These are phyloP conservation scores for Colletes collaris DNA, from an alignment of 2,888 invertebrate genomes.

Conservation along the genomic window DNA sequence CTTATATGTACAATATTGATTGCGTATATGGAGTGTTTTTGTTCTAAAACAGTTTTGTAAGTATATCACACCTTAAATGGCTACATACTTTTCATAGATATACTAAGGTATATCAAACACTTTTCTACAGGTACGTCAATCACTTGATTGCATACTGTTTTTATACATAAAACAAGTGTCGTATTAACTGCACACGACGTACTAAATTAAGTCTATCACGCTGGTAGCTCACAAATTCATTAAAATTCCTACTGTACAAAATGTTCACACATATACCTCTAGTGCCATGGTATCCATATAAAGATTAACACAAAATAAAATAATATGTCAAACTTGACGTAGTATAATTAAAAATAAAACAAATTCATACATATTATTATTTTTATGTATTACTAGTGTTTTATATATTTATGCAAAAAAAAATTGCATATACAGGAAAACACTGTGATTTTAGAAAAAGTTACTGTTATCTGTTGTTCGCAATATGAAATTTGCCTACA, in stretches of 20 bases:
- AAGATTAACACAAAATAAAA: constrained; percentile 28
- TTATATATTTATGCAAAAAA: constrained; percentile 24
- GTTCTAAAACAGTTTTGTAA: constrained; percentile 43
- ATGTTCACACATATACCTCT: constrained; percentile 41
- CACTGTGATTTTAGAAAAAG: constrained; percentile 31
- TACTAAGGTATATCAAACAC: constrained; percentile 34
- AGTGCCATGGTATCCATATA: constrained; percentile 47
- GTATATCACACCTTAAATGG: constrained; percentile 45
- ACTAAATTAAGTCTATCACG: constrained; percentile 37
- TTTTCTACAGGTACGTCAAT: constrained; percentile 50
- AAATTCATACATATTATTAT: constrained; percentile 22
- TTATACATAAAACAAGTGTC: constrained; percentile 46
- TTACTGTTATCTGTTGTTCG: constrained; percentile 3
- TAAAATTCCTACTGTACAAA: constrained; percentile 62
- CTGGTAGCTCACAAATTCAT: constrained; percentile 39
- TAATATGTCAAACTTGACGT: constrained; percentile 23
- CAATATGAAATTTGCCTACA: constrained; percentile 34
- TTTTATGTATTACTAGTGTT: constrained; percentile 28
- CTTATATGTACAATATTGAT: constrained; percentile 65
- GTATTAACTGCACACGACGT: constrained; percentile 37
- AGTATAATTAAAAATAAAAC: constrained; percentile 20
- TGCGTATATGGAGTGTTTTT: constrained; percentile 59
- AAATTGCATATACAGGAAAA: constrained; percentile 43
- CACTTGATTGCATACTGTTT: constrained; percentile 41
- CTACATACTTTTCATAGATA: constrained; percentile 40